Base-by-base conservation (phyloP, 2,888 invertebrate species). In the Hypselothyrea guttata region DNA sequence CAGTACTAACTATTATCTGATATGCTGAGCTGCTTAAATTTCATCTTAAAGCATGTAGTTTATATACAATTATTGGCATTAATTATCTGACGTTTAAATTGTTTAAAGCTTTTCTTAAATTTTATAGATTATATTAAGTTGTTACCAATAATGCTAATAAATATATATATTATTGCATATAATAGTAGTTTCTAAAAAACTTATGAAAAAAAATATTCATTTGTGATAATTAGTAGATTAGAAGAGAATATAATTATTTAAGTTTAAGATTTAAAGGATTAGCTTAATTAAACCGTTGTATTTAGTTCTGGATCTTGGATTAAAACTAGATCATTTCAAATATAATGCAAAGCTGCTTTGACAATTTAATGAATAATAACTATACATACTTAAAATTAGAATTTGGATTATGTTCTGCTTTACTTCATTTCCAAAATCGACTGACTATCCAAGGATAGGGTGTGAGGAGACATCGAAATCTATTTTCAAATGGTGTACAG, bases 291-390 rank as follows among this genome's bases (percentile, higher is more conserved):
- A 58, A 49, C 63, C 63, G 22, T 52, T 69, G 2, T 5, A 22
- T 57, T 71, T 71, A 71, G 70, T 71, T 71, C 70, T 71, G 62
- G 63, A 55, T 58, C n/a, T 61, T 52, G 45, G 62, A 58, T 57
- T 54, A 57, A 8, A 54, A 13, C 41, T 69, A 49, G 13, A 59
- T 57, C 45, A 51, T 44, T 33, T 33, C 37, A 12, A 52, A 54
- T 38, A 48, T 54, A 56, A 65, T 48, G 44, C 54, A 48, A 47
- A 22, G 33, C 2, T 13, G 8, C 9, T 31, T 30, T 18, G 15
- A 47, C 34, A 49, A 5, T 41, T 22, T 51, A 47, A 54, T 51
- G 44, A 51, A 56, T 56, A 71, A 61, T 47, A 38, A 40, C 66
- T 69, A 61, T 45, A 44, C 42, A 47, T 60, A 62, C 67, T 55